Evolutionary conservation across 2,113 vertebrate genomes (phyloP).

Genomic region (Misgurnus anguillicaudatus): DNA sequence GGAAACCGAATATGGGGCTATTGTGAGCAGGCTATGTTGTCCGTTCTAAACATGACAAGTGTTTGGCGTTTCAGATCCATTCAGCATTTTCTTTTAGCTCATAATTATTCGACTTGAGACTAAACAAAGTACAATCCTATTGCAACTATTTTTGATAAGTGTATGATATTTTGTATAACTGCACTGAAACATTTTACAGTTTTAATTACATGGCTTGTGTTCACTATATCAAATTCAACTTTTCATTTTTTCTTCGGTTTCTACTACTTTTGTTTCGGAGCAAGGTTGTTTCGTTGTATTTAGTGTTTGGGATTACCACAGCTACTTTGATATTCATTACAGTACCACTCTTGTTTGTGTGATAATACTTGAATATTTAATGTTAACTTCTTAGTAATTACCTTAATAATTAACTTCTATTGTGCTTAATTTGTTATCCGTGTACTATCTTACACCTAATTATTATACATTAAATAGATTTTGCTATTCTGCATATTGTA

Average conservation of each 20-base stretch:
- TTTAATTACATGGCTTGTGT: not conserved
- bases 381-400: not conserved
- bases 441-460: not conserved
- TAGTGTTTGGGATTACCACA: no score
- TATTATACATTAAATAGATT: not conserved
- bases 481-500: no score
- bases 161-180: not conserved
- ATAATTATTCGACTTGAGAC: slow-evolving; percentile 18
- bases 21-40: slow-evolving; percentile 52
- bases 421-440: not conserved
- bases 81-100: slow-evolving; percentile 58
- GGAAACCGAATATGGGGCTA: slow-evolving; percentile 61
- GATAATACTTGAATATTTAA: not conserved
- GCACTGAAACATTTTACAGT: not conserved
- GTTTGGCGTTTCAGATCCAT: slow-evolving; percentile 60
- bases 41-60: slow-evolving; percentile 56
- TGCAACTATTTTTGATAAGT: no score
- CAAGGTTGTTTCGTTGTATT: no score
- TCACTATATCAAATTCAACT: not conserved
- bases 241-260: not conserved
- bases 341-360: no score
- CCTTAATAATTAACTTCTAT: not conserved
- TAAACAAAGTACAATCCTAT: slow-evolving; percentile 26
- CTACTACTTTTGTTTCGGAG: no score
- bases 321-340: no score